phyloP scores from a whole-genome alignment of 2,888 invertebrate genomes.

The Chouioia cunea region DNA sequence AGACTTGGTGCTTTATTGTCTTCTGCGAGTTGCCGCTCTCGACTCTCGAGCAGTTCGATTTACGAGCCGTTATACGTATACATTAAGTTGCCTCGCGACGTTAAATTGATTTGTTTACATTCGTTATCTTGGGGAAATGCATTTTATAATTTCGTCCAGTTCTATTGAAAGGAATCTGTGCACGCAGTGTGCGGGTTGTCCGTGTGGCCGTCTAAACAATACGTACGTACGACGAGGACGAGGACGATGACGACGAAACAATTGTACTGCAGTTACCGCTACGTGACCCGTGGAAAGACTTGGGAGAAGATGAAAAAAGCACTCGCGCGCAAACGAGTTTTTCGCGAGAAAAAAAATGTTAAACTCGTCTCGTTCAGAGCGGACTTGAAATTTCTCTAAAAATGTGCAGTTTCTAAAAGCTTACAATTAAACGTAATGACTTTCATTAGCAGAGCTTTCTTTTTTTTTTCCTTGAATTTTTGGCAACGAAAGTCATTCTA shows the following conservation, averaged over 20 bases:
- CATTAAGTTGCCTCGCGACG: no score
- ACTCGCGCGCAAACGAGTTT: slow-evolving; percentile 24
- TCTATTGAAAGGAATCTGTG: neutral
- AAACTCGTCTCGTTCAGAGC: neutral
- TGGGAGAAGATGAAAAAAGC: neutral
- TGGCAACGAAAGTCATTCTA: no score
- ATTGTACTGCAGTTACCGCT: slow-evolving; percentile 22
- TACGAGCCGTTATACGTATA: no score
- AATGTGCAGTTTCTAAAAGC: neutral
- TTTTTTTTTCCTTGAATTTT: no score
- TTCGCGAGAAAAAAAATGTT: neutral
- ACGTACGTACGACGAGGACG: neutral
- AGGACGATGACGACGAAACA: no score
- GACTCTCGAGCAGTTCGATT: no score
- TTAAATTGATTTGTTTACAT: slow-evolving; percentile 41
- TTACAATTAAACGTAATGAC: no score
- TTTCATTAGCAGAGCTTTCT: no score
- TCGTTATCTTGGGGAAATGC: slow-evolving; percentile 23
- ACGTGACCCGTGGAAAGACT: slow-evolving; percentile 22
- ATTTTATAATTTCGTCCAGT: neutral
- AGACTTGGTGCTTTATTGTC: no score
- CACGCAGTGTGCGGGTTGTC: neutral
- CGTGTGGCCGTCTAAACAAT: no score
- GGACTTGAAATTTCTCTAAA: slow-evolving; percentile 13
- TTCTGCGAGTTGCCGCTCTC: no score